Evolutionary conservation across 2,113 vertebrate genomes (phyloP), one percentile per base, ranked within the genome.

Genomic region (Phrynocephalus versicolor): DNA sequence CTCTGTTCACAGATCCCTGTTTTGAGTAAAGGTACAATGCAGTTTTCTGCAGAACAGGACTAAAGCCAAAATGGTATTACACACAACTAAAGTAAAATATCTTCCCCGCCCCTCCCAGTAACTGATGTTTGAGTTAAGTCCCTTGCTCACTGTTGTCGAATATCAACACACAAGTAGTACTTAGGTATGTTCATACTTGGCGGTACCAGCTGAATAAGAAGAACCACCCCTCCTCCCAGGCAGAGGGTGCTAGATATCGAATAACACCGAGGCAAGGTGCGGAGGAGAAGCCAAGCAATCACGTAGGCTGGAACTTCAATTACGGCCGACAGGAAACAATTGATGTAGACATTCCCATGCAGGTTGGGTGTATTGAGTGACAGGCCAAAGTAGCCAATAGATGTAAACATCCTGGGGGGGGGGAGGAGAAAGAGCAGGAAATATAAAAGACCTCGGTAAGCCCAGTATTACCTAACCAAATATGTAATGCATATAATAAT

Each of bases 351-450:
- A 85, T 97, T 87, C 1, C 98, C 98, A 6, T 98, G 96, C 73
- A 99, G 96, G 91, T 97, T 98, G 27, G 97, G 96, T 10, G 97
- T 97, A 88, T 97, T 97, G 82, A 99, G 97, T 69, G 98, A 99
- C 62, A 99, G 94, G 18, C 93, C 97, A 81, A 97, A 98, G 90
- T 99, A 99, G 88, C 96, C 96, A 19, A 98, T 94, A 0, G 97
- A 96, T 0, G 97, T 92, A 3, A 96, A 94, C 94, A 96, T 97
- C 98, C 98, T 99, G 94, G 65, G 87, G 91, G 75, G 87, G 3
- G 77, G 65, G 83, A 41, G 84, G 80, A 88, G 78, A 10, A 69
- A 86, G 75, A 15, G 3, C 16, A 37, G 90, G 41, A 90, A 30
- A 93, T 93, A 88, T 82, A 70, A 72, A 88, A 82, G 80, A 10